These are phyloP conservation scores for Lissonota sp. DNA, from an alignment of 2,888 invertebrate species.

Conservation along the genomic window DNA sequence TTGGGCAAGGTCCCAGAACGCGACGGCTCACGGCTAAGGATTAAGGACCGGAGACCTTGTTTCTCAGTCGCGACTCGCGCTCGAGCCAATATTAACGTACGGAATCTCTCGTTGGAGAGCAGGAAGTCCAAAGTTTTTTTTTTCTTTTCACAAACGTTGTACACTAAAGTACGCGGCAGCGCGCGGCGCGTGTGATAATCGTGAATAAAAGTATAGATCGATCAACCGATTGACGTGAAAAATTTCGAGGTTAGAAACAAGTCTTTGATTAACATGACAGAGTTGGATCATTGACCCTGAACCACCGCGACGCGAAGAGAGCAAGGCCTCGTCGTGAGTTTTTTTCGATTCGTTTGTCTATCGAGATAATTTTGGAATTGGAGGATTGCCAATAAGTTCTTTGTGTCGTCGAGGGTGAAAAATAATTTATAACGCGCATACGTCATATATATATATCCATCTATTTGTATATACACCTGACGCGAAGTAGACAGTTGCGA, in stretches of 20 bases:
- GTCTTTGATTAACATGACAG: constrained; percentile 9
- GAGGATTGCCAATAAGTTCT: constrained; percentile 44
- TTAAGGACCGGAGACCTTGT: constrained; percentile 69
- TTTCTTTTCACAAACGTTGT: constrained; percentile 2
- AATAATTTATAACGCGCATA: neutral
- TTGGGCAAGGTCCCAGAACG: constrained; percentile 76
- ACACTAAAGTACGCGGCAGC: neutral
- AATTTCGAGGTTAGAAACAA: constrained; percentile 7
- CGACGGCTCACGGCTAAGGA: constrained; percentile 71
- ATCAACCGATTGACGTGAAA: neutral
- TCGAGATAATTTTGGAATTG: constrained; percentile 38
- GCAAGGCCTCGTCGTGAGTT: constrained; percentile 26
- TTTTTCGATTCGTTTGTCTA: constrained; percentile 19
- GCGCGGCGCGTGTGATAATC: neutral
- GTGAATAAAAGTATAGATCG: constrained; percentile 1
- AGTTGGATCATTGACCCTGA: constrained; percentile 61
- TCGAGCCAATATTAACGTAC: constrained; percentile 21
- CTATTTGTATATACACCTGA: constrained; percentile 4
- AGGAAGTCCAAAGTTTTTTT: constrained; percentile 69
- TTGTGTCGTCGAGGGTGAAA: too few relatives aligned
- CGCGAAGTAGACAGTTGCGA: constrained; percentile 33
- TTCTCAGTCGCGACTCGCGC: constrained; percentile 7
- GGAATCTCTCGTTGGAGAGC: constrained; percentile 57
- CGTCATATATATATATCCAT: neutral
- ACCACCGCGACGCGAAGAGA: constrained; percentile 35